phyloP scores from a whole-genome alignment of 2,888 invertebrate species.

The Spicauda simplicius region DNA sequence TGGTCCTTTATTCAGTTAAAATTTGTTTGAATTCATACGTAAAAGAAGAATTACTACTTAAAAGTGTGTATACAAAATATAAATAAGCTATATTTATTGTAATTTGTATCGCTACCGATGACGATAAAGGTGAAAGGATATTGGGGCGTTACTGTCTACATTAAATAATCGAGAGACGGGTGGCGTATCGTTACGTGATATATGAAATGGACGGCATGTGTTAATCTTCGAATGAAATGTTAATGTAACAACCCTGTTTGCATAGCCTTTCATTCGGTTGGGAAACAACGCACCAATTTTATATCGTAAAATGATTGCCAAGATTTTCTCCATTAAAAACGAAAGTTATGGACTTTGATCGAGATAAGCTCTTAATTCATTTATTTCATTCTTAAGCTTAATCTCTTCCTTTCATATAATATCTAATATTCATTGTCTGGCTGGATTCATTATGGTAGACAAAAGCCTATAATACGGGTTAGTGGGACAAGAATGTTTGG shows the following conservation, averaged over 20 bases:
- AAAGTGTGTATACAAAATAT: not conserved
- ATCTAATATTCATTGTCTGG: conserved; percentile 30
- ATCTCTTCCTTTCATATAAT: conserved; percentile 35
- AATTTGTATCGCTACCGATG: conserved; percentile 37
- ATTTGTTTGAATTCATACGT: not conserved
- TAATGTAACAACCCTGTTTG: conserved; percentile 20
- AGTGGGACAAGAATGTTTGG: conserved; percentile 58
- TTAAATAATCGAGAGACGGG: conserved; percentile 27
- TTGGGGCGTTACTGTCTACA: conserved; percentile 17
- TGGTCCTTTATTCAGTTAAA: too few species aligned
- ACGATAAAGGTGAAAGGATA: conserved; percentile 39
- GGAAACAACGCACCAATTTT: too few species aligned
- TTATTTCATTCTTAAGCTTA: conserved; percentile 33
- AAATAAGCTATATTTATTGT: conserved; percentile 19
- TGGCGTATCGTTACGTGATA: conserved; percentile 21
- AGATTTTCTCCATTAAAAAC: conserved; percentile 12
- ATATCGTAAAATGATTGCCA: too few species aligned
- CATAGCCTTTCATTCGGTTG: conserved; percentile 13
- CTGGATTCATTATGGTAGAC: conserved; percentile 50
- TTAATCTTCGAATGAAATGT: conserved; percentile 17
- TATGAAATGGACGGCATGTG: conserved; percentile 26
- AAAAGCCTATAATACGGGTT: conserved; percentile 61
- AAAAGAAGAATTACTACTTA: not conserved
- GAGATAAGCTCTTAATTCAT: conserved; percentile 33
- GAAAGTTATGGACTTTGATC: conserved; percentile 20